Conservation (phyloP, 2,888 invertebrate genomes). For the Tipula helvola region DNA sequence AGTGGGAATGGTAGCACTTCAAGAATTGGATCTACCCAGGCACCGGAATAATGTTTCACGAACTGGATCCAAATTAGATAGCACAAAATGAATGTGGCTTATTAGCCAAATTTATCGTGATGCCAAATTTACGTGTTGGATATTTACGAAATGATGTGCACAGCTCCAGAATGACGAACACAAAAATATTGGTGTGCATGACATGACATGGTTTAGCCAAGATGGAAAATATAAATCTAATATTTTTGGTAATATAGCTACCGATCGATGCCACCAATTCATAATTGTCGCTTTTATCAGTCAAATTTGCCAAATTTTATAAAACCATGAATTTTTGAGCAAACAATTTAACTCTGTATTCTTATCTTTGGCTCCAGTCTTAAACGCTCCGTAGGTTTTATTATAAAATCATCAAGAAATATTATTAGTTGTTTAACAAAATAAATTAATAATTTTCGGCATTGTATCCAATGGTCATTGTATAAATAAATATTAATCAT, state of each 20-base stretch:
- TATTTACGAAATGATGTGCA: constrained; percentile 62
- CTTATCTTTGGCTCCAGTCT: too few relatives aligned
- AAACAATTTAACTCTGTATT: too few relatives aligned
- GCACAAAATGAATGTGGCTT: constrained; percentile 49
- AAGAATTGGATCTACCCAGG: constrained; percentile 89
- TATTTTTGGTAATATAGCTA: constrained; percentile 73
- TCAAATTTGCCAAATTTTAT: too few relatives aligned
- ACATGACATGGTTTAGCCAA: constrained; percentile 92
- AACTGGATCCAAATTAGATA: constrained; percentile 74
- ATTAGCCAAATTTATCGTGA: too few relatives aligned
- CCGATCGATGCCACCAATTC: constrained; percentile 76
- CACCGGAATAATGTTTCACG: constrained; percentile 57
- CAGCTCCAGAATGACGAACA: constrained; percentile 66
- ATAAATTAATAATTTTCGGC: too few relatives aligned
- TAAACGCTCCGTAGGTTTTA: too few relatives aligned
- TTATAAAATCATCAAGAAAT: too few relatives aligned
- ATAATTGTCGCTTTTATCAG: too few relatives aligned
- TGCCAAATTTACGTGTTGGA: constrained; percentile 52
- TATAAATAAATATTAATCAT: too few relatives aligned
- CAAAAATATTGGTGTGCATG: constrained; percentile 78
- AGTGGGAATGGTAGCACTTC: constrained; percentile 61
- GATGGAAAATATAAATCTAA: constrained; percentile 74
- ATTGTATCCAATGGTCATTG: too few relatives aligned
- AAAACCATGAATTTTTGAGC: too few relatives aligned
- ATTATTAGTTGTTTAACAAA: too few relatives aligned